Evolutionary conservation across 2,113 vertebrate species (phyloP).

Genomic region (Hippocampus comes): DNA sequence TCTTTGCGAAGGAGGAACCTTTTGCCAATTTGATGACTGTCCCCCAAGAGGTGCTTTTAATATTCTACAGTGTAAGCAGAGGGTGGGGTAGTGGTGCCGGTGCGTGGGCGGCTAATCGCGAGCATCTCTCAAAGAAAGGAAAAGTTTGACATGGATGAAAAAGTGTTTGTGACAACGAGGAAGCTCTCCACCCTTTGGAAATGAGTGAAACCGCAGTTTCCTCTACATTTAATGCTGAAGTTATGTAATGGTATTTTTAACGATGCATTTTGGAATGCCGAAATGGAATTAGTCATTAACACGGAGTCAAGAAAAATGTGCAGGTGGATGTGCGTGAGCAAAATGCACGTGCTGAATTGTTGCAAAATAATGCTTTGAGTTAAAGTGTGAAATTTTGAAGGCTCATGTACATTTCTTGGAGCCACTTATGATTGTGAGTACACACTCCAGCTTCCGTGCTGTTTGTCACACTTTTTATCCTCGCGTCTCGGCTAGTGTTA

Average conservation of each 20-base stretch:
- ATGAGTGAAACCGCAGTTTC: not conserved
- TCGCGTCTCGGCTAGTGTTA: constrained; percentile 40
- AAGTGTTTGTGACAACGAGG: not conserved
- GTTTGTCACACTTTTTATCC: constrained; percentile 38
- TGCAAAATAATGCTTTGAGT: not conserved
- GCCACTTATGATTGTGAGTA: not conserved
- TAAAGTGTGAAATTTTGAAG: not conserved
- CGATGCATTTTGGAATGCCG: not conserved
- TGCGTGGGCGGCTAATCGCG: constrained; percentile 53
- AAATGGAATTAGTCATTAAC: not conserved
- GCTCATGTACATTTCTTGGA: not conserved
- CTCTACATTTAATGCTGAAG: not conserved
- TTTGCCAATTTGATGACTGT: constrained; percentile 74
- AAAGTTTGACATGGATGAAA: constrained; percentile 50
- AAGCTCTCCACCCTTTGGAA: constrained; percentile 11
- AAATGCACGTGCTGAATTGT: not conserved
- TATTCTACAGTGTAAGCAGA: constrained; percentile 65
- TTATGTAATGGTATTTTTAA: not conserved
- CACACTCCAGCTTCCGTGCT: not conserved
- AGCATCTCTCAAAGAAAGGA: constrained; percentile 64
- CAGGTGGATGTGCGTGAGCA: not conserved
- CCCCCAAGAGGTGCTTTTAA: constrained; percentile 62
- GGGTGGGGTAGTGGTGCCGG: not conserved
- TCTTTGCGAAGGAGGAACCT: constrained; percentile 74
- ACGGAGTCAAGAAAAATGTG: not conserved